These are phyloP conservation scores for Lates calcarifer DNA, from an alignment of 2,113 vertebrate species.

Conservation along the genomic window DNA sequence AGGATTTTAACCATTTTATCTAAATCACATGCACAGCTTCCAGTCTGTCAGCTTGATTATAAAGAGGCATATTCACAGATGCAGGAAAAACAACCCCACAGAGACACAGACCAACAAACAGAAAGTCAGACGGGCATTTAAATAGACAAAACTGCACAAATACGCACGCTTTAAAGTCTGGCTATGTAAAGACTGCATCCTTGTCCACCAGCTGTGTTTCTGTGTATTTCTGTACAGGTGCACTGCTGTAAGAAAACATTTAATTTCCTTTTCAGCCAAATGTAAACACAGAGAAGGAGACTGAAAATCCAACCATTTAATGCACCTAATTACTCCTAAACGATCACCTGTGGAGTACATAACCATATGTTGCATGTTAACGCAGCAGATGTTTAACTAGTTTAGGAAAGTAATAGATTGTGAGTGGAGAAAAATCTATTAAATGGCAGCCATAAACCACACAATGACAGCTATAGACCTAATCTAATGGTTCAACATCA, in stretches of 20 bases:
- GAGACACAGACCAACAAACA: background rate
- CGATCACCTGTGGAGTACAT: background rate
- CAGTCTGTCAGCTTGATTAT: constrained; percentile 38
- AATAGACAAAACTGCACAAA: background rate
- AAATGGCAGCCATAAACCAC: constrained; percentile 36
- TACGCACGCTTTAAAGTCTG: constrained; percentile 5
- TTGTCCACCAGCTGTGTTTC: background rate
- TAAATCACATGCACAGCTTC: constrained; percentile 28
- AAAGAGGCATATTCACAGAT: constrained; percentile 27
- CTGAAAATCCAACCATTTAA: constrained; percentile 25
- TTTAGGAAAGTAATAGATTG: constrained; percentile 23
- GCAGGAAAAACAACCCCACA: constrained; percentile 6
- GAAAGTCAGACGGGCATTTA: constrained; percentile 15
- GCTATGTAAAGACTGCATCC: constrained; percentile 2
- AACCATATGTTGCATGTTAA: constrained; percentile 21
- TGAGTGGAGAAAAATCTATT: constrained; percentile 27
- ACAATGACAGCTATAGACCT: constrained; percentile 32
- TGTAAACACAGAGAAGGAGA: constrained; percentile 38
- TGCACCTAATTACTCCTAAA: constrained; percentile 14
- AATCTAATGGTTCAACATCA: constrained; percentile 35
- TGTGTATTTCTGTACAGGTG: constrained; percentile 5
- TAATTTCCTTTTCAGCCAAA: constrained; percentile 38
- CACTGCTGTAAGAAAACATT: background rate
- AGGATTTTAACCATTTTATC: constrained; percentile 39
- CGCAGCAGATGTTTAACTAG: constrained; percentile 28